These are phyloP conservation scores for Bombus cullumanus DNA, from an alignment of 1,140 invertebrate genomes.

Conservation along the genomic window DNA sequence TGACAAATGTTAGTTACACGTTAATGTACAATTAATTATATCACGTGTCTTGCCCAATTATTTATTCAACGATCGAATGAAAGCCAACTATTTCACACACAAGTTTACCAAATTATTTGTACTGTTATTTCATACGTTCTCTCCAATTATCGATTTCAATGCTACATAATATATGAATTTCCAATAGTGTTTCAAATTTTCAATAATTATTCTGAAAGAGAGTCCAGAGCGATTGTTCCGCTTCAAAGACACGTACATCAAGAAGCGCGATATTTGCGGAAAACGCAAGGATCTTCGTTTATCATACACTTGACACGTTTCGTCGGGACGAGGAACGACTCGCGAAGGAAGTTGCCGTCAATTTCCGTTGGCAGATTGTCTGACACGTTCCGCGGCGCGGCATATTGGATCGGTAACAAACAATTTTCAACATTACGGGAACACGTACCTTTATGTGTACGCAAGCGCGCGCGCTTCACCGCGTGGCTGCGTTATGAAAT, in stretches of 20 bases:
- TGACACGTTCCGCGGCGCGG: background rate
- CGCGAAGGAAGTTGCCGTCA: conserved; percentile 28
- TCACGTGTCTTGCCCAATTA: background rate
- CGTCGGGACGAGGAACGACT: background rate
- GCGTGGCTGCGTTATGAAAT: conserved; percentile 47
- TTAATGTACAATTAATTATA: background rate
- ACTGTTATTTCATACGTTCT: too few species aligned
- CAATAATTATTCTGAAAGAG: background rate
- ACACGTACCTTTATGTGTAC: conserved; percentile 25
- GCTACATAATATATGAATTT: too few species aligned
- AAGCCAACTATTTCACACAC: too few species aligned
- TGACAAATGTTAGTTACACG: background rate
- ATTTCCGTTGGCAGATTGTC: conserved; percentile 39
- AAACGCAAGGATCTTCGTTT: background rate
- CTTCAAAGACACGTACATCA: background rate
- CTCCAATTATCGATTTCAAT: too few species aligned
- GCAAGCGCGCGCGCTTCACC: conserved; percentile 44
- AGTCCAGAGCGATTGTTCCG: background rate
- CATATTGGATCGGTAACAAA: conserved; percentile 24
- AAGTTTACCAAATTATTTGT: background rate
- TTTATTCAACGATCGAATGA: background rate
- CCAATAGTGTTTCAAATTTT: background rate
- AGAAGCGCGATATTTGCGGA: background rate
- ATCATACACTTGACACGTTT: background rate
- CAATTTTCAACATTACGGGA: conserved; percentile 61